Evolutionary conservation across 2,113 vertebrate genomes (phyloP), one percentile per base, ranked within the genome.

Genomic region (Trinectes maculatus): DNA sequence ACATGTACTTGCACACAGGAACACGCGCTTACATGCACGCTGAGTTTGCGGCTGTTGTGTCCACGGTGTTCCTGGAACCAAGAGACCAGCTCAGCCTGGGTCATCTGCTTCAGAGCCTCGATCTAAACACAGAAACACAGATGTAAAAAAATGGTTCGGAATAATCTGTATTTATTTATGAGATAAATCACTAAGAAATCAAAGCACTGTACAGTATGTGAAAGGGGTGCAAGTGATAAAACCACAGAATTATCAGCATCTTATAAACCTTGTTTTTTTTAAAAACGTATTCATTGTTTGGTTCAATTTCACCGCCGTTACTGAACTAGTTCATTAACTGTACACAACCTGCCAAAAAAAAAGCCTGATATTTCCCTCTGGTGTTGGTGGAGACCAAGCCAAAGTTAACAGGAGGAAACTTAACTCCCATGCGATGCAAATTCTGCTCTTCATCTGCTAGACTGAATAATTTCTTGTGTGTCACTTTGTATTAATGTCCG

Each of bases 61-160:
- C 85, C 91, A 79, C 94, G 90, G 34, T 98, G 96, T 26, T 90
- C 91, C 61, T 92, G 91, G 85, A 94, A 98, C 95, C 96, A 98
- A 58, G 66, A 91, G 36, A 95, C 78, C 44, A 99, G 89, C 79
- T 98, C 94, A 31, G 83, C 81, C 61, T 93, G 92, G 36, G 91
- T 94, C 77, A 98, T 93, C 59, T 94, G 92, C 86, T 96, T 96
- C 76, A 99, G 92, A 59, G 95, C 95, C 59, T 94, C 92, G 10
- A 98, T 95, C 98, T 99, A 16, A 54, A 74, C 53, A 79, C 22
- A 54, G 2, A 64, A 18, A 31, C 36, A 58, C 12, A 0, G 10
- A 65, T 3, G 16, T 48, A 5, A 65, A 3, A 26, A 18, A 16
- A 24, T 10, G 4, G 18, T 16, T 12, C n/a, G 18, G 10, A n/a